Evolutionary conservation across 2,113 vertebrate genomes (phyloP).

Genomic region (Orientallactaga bullata): DNA sequence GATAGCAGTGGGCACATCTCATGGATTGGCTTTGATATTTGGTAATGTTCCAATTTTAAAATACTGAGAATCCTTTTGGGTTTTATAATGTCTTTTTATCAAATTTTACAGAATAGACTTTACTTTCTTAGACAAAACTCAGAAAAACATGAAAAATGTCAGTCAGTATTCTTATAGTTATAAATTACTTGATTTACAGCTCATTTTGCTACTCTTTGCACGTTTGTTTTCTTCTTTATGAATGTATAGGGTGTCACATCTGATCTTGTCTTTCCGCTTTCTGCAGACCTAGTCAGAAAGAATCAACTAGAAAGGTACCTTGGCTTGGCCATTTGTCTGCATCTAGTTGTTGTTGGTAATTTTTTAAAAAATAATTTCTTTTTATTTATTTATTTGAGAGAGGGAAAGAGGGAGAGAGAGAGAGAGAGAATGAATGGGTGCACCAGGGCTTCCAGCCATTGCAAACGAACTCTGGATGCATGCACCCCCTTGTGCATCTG

Average conservation of each 20-base stretch:
- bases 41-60: constrained; percentile 88
- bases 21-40: constrained; percentile 97
- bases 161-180: background rate
- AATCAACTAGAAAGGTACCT: constrained; percentile 4
- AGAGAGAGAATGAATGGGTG: too few relatives aligned
- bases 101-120: constrained; percentile 7
- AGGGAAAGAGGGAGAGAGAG: too few relatives aligned
- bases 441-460: too few relatives aligned
- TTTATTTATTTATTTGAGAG: too few relatives aligned
- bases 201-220: constrained; percentile 13
- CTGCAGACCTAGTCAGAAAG: background rate
- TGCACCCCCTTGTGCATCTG: too few relatives aligned
- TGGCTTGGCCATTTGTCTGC: background rate
- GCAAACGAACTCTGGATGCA: too few relatives aligned
- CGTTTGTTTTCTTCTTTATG: constrained; percentile 4
- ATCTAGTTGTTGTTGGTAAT: background rate
- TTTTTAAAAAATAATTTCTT: too few relatives aligned
- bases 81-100: constrained; percentile 54
- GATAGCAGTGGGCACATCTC: constrained; percentile 98
- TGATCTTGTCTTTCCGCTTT: background rate
- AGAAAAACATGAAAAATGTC: constrained; percentile 28
- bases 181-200: background rate
- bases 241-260: background rate
- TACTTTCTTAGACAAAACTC: constrained; percentile 31
- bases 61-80: constrained; percentile 34